A percentile compares a stretch with the other conserved stretches of the same genome.
Evolutionary conservation across 2,888 invertebrate genomes (phyloP).

Genomic region (Salticus scenicus): DNA sequence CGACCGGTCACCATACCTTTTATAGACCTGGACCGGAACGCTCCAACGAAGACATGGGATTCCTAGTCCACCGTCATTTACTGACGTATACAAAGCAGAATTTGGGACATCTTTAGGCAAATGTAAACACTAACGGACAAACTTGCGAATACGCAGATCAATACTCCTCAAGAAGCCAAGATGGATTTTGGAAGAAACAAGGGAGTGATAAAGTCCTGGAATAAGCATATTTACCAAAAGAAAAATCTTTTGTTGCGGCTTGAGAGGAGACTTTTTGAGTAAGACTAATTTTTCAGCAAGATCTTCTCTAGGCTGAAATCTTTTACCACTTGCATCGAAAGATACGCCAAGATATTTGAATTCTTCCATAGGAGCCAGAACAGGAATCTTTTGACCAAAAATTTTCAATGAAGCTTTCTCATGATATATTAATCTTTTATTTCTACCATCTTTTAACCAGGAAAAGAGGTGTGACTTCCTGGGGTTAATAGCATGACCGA

Average conservation of each 20-base stretch:
- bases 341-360: no score
- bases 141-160: not conserved
- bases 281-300: not conserved
- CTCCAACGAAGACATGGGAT: not conserved
- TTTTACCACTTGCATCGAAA: no score
- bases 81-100: not conserved
- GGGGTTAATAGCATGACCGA: not conserved
- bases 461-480: not conserved
- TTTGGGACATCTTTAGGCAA: not conserved
- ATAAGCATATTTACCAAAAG: not conserved
- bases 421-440: not conserved
- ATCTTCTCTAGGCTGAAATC: not conserved
- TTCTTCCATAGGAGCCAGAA: no score
- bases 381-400: no score
- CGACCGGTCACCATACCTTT: not conserved
- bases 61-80: not conserved
- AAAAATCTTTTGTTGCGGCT: slow-evolving; percentile 17
- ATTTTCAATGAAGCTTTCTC: no score
- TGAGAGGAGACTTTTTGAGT: not conserved
- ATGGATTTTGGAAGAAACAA: not conserved
- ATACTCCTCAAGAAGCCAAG: not conserved
- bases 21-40: not conserved
- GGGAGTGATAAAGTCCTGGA: not conserved
- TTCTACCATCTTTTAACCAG: not conserved
- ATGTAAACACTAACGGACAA: not conserved